A percentile compares a stretch with the other conserved stretches of the same genome.
Conservation (phyloP, 1,140 invertebrate genomes). For the Stegodyphus mimosarum region DNA sequence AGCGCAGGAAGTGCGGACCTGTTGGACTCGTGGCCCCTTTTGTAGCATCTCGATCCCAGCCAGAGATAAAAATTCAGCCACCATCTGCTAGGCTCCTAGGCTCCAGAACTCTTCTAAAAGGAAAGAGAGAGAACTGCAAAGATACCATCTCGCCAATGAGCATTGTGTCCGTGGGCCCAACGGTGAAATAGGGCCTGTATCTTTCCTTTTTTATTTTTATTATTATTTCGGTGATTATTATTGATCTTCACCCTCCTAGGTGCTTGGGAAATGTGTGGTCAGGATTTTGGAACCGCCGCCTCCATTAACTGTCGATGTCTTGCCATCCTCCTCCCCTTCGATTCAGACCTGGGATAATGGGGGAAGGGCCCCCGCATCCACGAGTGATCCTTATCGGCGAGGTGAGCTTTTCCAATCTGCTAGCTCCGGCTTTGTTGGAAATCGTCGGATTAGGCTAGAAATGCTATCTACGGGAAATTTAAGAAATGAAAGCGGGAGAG, state of each 20-base stretch:
- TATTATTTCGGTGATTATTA: conserved; percentile 49
- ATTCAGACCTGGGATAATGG: conserved; percentile 1
- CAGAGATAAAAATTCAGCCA: conserved; percentile 31
- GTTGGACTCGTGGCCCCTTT: conserved; percentile 49
- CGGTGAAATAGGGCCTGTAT: conserved; percentile 2
- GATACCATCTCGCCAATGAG: conserved; percentile 46
- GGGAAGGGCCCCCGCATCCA: neutral
- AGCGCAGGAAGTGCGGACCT: conserved; percentile 39
- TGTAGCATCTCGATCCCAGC: conserved; percentile 27
- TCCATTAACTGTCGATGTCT: conserved; percentile 45
- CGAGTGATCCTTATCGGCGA: conserved; percentile 20
- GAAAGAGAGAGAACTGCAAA: conserved; percentile 3
- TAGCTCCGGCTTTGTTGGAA: neutral
- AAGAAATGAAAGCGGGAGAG: too few relatives aligned
- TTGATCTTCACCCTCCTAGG: conserved; percentile 35
- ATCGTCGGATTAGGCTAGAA: too few relatives aligned
- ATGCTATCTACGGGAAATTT: too few relatives aligned
- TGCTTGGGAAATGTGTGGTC: conserved; percentile 54
- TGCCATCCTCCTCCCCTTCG: conserved; percentile 6
- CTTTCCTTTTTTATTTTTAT: conserved; percentile 25
- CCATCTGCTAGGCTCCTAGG: conserved; percentile 32
- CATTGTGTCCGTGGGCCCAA: conserved; percentile 18
- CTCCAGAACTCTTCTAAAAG: neutral
- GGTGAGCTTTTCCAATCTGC: neutral
- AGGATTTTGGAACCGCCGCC: conserved; percentile 47